Percentiles rank a stretch among this genome's conserved stretches.
phyloP scores from a whole-genome alignment of 1,140 invertebrate species.

The Gryon sp. region DNA sequence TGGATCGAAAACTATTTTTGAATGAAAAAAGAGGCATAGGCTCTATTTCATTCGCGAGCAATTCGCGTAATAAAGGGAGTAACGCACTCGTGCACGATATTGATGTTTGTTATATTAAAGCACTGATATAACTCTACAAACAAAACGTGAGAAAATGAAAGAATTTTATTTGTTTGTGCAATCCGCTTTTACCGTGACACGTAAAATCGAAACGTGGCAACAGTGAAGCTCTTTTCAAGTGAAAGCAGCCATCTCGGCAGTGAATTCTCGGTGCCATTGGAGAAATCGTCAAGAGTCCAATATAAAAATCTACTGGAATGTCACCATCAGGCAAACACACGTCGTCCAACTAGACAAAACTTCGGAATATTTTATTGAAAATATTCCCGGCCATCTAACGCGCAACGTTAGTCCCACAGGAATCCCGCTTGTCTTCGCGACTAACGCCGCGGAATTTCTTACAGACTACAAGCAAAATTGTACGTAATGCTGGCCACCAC shows the following conservation, averaged over 20 bases:
- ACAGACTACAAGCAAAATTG: constrained; percentile 24
- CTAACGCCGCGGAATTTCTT: constrained; percentile 62
- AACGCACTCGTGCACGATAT: constrained; percentile 27
- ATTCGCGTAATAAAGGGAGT: constrained; percentile 28
- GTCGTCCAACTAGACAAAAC: constrained; percentile 54
- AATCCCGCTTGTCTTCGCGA: constrained; percentile 53
- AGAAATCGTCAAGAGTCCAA: constrained; percentile 63
- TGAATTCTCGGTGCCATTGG: constrained; percentile 52
- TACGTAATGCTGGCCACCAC: constrained; percentile 23
- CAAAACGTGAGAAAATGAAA: constrained; percentile 58
- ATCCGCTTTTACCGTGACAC: constrained; percentile 52
- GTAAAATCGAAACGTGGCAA: constrained; percentile 50
- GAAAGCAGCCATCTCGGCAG: constrained; percentile 50
- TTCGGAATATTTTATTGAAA: constrained; percentile 70
- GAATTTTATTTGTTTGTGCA: constrained; percentile 60
- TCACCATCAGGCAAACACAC: constrained; percentile 54
- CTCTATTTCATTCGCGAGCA: constrained; percentile 26
- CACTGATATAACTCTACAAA: constrained; percentile 49
- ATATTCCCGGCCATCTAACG: constrained; percentile 60
- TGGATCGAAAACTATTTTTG: not conserved
- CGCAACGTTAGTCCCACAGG: constrained; percentile 31
- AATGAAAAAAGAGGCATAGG: constrained; percentile 12
- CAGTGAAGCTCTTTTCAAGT: constrained; percentile 25
- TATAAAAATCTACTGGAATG: constrained; percentile 61
- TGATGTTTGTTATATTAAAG: constrained; percentile 54